phyloP scores from a whole-genome alignment of 2,888 invertebrate genomes.

The Melitaea athalia region DNA sequence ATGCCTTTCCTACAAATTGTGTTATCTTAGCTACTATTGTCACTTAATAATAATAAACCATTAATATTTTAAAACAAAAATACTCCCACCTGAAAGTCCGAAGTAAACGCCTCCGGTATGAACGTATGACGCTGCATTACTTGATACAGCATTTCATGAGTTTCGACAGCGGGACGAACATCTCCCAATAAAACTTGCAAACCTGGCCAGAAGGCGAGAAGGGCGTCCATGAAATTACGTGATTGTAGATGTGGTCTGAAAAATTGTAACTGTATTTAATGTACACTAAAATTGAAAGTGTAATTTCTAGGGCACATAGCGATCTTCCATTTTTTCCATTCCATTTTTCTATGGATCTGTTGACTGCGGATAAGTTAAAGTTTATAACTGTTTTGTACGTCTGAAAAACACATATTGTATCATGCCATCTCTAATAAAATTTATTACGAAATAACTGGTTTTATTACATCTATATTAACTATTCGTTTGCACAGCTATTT shows the following conservation, averaged over 20 bases:
- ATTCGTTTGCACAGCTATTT: no score
- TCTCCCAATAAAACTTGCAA: conserved; percentile 95
- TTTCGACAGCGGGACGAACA: conserved; percentile 98
- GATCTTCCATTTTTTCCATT: no score
- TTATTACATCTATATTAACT: no score
- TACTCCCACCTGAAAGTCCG: conserved; percentile 90
- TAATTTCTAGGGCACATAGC: not conserved
- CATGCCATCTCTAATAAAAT: no score
- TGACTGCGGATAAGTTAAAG: no score
- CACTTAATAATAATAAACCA: not conserved
- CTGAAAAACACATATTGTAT: no score
- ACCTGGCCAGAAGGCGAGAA: conserved; percentile 99
- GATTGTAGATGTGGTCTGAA: conserved; percentile 94
- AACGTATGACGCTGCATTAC: conserved; percentile 99
- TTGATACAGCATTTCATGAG: conserved; percentile 99
- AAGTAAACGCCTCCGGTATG: conserved; percentile 99
- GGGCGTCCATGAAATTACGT: conserved; percentile 97
- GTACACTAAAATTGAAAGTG: not conserved
- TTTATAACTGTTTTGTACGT: no score
- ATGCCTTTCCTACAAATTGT: no score
- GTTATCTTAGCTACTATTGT: no score
- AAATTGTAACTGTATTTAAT: not conserved
- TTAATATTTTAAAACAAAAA: not conserved
- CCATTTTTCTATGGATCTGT: no score
- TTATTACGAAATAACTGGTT: no score